Evolutionary conservation across 2,888 invertebrate genomes (phyloP), one percentile per base, ranked within the genome.

Genomic region (Patella pellucida): DNA sequence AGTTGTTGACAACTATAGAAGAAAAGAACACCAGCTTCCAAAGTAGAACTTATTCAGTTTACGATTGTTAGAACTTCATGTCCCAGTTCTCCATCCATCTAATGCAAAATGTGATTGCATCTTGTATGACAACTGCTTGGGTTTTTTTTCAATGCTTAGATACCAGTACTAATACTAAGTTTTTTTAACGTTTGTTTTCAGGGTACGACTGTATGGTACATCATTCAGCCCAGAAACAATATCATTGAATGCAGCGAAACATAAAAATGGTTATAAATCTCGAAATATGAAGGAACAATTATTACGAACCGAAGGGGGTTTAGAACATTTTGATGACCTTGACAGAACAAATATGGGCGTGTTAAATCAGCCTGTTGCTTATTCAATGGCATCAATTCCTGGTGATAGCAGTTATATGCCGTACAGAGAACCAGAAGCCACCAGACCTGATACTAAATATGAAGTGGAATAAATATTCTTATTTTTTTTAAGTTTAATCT

Each of bases 201-300:
- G 87, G 79, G 83, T 85, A 16, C 79, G 83, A n/a, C 72, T 83
- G 54, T 80, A 76, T 56, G 84, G 84, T 9, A 79, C 83, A 3
- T 78, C 80, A 27, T 87, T 84, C 76, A 85, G 83, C 72, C 86
- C 87, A 54, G 87, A 88, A 72, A 83, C 84, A 41, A 79, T 86
- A 9, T 86, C 87, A 2, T 78, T 88, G 27, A 85, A 83, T 73
- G 79, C 83, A 15, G 81, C 81, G 74, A 15, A 77, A 75, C 41
- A 41, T 41, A 41, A 41, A 41, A 71, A 74, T 52, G 62, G 73
- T 69, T 70, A 81, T 73, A 62, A 81, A 71, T 76, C 81, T 23
- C 81, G 85, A 14, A 85, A 83, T 14, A 89, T 89, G 88, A 89
- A 89, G 73, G 87, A 89, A 74, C 89, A 89, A 80, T 81, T 89